A percentile compares a stretch with the other conserved stretches of the same genome.
Evolutionary conservation across 2,797 vertebrate genomes (phyloP).

Genomic region (Momotus momota): DNA sequence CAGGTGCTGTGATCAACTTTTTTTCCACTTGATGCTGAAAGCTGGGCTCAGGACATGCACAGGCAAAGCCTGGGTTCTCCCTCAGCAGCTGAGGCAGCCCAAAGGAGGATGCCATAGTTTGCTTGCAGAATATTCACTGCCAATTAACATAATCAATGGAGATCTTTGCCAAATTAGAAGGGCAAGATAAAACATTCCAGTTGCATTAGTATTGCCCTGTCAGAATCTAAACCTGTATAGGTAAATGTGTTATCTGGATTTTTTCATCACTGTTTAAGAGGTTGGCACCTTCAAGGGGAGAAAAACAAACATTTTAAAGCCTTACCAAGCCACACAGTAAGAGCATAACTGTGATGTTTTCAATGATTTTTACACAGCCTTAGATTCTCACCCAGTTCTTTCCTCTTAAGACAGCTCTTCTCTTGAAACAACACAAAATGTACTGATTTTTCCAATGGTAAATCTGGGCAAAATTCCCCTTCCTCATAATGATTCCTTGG

Average conservation of each 20-base stretch:
- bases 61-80: background rate
- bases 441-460: background rate
- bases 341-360: background rate
- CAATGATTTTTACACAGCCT: background rate
- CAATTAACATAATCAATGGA: background rate
- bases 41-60: background rate
- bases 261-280: background rate
- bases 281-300: background rate
- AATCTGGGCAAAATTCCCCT: background rate
- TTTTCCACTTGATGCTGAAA: background rate
- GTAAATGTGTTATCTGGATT: background rate
- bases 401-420: background rate
- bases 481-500: background rate
- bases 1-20: background rate
- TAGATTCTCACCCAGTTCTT: background rate
- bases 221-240: background rate
- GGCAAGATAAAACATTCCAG: background rate
- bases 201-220: background rate
- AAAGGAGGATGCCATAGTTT: background rate
- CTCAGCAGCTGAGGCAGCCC: background rate
- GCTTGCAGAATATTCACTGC: background rate
- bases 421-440: background rate
- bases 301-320: background rate
- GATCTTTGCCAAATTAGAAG: background rate
- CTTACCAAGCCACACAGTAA: background rate